Conservation (phyloP, 92 coral and sea anemone species). For the Parazoanthus swiftii region DNA sequence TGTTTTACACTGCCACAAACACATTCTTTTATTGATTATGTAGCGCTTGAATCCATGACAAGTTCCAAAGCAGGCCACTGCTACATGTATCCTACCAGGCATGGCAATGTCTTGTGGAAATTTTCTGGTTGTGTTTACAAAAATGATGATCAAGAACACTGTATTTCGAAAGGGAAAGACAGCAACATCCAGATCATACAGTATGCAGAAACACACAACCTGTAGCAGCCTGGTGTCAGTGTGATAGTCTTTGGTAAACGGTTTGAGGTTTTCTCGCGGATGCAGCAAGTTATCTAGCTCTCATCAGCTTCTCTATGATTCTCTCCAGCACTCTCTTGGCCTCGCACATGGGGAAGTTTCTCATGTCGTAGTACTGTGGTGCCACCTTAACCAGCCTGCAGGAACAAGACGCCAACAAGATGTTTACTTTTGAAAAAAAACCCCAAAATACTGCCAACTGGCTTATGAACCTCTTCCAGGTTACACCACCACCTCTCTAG, state of each 20-base stretch:
- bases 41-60: background rate
- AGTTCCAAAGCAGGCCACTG: background rate
- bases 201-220: background rate
- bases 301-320: conserved; percentile 77
- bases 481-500: too few species aligned
- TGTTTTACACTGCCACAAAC: background rate
- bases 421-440: too few species aligned
- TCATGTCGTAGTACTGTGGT: conserved; percentile 96
- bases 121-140: background rate
- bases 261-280: background rate
- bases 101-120: background rate
- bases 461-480: too few species aligned
- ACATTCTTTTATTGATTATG: background rate
- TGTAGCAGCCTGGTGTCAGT: background rate
- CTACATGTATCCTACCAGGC: background rate
- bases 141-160: background rate
- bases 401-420: background rate
- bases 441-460: too few species aligned
- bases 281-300: conserved; percentile 50
- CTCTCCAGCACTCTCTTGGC: conserved; percentile 96
- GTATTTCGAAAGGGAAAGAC: too few species aligned
- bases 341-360: conserved; percentile 98
- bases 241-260: background rate
- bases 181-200: background rate
- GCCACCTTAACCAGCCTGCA: conserved; percentile 90